Conservation (phyloP, 2,113 vertebrate species). For the Mastomys natalensis region DNA sequence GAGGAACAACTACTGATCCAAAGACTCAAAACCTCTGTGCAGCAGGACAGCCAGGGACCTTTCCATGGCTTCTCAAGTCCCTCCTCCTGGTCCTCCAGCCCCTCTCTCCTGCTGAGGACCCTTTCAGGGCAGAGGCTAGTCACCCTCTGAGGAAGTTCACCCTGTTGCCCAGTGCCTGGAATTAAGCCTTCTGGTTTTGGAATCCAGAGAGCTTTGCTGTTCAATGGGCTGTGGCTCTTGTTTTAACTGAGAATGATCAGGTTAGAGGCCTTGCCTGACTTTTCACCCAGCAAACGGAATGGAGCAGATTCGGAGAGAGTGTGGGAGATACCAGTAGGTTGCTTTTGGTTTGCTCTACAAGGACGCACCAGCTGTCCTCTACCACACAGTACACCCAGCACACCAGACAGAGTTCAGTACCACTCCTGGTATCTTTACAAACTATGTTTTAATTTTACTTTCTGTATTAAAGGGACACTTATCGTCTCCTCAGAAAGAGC, state of each 20-base stretch:
- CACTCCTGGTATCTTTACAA: neutral
- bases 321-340: neutral
- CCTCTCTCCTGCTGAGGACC: neutral
- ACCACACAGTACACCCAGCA: neutral
- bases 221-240: neutral
- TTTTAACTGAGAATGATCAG: neutral
- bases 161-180: accelerated
- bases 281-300: neutral
- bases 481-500: neutral
- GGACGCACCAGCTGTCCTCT: neutral
- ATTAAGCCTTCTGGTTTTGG: neutral
- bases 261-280: neutral
- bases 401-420: neutral
- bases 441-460: neutral
- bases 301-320: neutral
- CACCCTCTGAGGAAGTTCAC: neutral
- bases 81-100: no score
- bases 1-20: neutral
- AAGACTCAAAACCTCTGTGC: neutral
- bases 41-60: neutral
- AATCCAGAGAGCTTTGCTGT: neutral
- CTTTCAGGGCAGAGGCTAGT: neutral
- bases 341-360: neutral
- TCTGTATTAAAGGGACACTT: neutral
- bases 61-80: accelerated